These are phyloP conservation scores for Drosophila pseudotakahashii DNA, from an alignment of 2,888 invertebrate genomes.

Conservation along the genomic window DNA sequence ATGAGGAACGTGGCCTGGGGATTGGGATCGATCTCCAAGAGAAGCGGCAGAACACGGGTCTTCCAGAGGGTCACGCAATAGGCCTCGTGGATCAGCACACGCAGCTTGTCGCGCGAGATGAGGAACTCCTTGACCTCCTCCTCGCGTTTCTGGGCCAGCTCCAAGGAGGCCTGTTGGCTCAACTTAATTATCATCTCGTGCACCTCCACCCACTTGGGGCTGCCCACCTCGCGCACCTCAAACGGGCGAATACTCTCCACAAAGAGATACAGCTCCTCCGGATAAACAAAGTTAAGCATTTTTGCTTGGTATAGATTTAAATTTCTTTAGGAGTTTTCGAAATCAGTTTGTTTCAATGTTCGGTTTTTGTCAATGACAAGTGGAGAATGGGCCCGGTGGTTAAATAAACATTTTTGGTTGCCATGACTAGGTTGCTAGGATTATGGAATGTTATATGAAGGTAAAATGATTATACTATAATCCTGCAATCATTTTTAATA, in stretches of 20 bases:
- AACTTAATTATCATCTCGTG: conserved; percentile 93
- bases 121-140: conserved; percentile 94
- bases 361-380: neutral
- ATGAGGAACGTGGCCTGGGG: conserved; percentile 90
- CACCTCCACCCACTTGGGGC: conserved; percentile 91
- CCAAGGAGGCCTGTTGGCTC: conserved; percentile 94
- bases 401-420: conserved; percentile 18
- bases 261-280: conserved; percentile 90
- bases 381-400: neutral
- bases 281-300: conserved; percentile 86
- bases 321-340: neutral
- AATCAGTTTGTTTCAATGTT: neutral
- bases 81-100: conserved; percentile 92
- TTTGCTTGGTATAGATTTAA: neutral
- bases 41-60: conserved; percentile 90
- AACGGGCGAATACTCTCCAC: conserved; percentile 89
- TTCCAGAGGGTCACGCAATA: conserved; percentile 94
- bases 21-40: conserved; percentile 88
- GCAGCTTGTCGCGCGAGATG: conserved; percentile 85
- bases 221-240: conserved; percentile 89
- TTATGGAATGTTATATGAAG: neutral
- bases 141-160: conserved; percentile 91
- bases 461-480: no score
- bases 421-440: conserved; percentile 42
- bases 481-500: no score